phyloP scores from a whole-genome alignment of 2,113 vertebrate species.

The Hippocampus zosterae region DNA sequence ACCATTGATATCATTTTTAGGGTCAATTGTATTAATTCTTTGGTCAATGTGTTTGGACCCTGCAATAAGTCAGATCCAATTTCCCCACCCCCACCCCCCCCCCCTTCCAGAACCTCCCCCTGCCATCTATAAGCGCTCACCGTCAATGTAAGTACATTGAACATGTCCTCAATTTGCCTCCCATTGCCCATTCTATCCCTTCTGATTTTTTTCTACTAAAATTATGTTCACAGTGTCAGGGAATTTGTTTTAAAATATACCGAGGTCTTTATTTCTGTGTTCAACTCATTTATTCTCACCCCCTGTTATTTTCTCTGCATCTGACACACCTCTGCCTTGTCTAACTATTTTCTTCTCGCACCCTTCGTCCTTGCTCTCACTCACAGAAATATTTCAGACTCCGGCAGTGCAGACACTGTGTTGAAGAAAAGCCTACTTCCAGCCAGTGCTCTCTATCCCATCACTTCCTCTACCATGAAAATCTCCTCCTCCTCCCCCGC shows the following conservation, averaged over 20 bases:
- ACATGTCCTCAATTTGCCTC: constrained; percentile 35
- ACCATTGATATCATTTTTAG: constrained; percentile 9
- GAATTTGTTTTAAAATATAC: constrained; percentile 7
- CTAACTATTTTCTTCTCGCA: constrained; percentile 29
- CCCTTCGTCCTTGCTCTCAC: background rate
- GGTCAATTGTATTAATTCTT: constrained; percentile 54
- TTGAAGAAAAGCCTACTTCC: constrained; percentile 84
- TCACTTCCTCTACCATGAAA: constrained; percentile 52
- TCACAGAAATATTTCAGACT: constrained; percentile 60
- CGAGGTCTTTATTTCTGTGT: constrained; percentile 21
- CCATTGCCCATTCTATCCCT: constrained; percentile 43
- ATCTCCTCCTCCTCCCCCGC: constrained; percentile 35
- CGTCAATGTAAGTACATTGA: constrained; percentile 67
- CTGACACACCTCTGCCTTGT: constrained; percentile 34
- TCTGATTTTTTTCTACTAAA: constrained; percentile 14
- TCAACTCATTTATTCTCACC: constrained; percentile 29
- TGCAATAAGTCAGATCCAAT: constrained; percentile 47
- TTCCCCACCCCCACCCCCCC: constrained; percentile 22
- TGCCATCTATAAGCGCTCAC: constrained; percentile 60
- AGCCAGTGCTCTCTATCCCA: constrained; percentile 59
- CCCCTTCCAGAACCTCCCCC: constrained; percentile 62
- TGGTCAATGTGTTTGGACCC: constrained; percentile 48
- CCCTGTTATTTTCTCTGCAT: constrained; percentile 36
- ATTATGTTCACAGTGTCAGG: constrained; percentile 25
- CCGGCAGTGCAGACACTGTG: constrained; percentile 83